Evolutionary conservation across 2,888 invertebrate genomes (phyloP).

Genomic region (Amphimallon solstitiale): DNA sequence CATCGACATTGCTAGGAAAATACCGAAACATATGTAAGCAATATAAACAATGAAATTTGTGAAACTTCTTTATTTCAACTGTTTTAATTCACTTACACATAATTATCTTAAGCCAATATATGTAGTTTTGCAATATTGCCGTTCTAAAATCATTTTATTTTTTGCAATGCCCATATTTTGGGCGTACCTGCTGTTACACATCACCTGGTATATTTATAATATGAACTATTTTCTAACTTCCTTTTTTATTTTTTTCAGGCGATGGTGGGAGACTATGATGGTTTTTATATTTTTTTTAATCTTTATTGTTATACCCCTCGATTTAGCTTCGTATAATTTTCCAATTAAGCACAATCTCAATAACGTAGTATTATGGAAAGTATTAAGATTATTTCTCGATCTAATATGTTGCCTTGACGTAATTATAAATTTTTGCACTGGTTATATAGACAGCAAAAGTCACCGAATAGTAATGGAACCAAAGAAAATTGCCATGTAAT

Average conservation of each 20-base stretch:
- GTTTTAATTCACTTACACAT: too few relatives aligned
- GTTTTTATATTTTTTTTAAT: constrained; percentile 51
- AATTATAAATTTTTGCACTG: constrained; percentile 58
- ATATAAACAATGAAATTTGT: too few relatives aligned
- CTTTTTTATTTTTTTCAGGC: constrained; percentile 16
- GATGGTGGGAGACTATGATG: constrained; percentile 58
- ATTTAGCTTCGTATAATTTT: constrained; percentile 47
- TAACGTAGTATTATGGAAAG: background rate
- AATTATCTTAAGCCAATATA: too few relatives aligned
- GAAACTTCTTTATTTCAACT: too few relatives aligned
- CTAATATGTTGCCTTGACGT: constrained; percentile 56
- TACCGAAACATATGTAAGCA: too few relatives aligned
- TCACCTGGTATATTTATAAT: too few relatives aligned
- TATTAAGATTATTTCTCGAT: constrained; percentile 46
- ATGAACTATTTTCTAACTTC: too few relatives aligned
- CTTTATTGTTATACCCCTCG: constrained; percentile 55
- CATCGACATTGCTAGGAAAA: too few relatives aligned
- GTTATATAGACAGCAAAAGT: constrained; percentile 55
- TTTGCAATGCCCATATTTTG: too few relatives aligned
- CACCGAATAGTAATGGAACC: constrained; percentile 54
- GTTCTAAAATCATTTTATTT: too few relatives aligned
- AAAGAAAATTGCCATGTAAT: constrained; percentile 34
- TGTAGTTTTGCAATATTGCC: too few relatives aligned
- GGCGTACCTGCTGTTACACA: too few relatives aligned
- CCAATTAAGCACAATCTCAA: constrained; percentile 10